Conservation (phyloP, 2,888 invertebrate genomes). For the Allophyes oxyacanthae region DNA sequence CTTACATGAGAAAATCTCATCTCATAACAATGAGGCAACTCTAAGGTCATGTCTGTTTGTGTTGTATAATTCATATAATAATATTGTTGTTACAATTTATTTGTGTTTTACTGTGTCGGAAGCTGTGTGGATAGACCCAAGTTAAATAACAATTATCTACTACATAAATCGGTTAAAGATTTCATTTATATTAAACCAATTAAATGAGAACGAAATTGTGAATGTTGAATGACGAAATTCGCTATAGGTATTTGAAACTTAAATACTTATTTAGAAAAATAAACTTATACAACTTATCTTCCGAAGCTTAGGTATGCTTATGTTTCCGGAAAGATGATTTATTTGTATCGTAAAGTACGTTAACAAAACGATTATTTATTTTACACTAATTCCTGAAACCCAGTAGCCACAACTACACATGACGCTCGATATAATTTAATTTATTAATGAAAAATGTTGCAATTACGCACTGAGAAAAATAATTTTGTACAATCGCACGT, state of each 20-base stretch:
- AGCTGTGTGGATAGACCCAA: too few species aligned
- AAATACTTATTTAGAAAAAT: too few species aligned
- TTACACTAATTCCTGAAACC: slow-evolving; percentile 1
- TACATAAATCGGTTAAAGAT: too few species aligned
- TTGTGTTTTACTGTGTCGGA: slow-evolving; percentile 23
- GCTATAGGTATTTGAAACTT: too few species aligned
- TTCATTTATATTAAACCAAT: too few species aligned
- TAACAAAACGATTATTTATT: neutral
- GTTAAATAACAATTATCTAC: too few species aligned
- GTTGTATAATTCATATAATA: slow-evolving; percentile 53
- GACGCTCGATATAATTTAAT: slow-evolving; percentile 12
- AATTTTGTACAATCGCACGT: slow-evolving; percentile 13
- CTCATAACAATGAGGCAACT: slow-evolving; percentile 66
- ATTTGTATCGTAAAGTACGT: too few species aligned
- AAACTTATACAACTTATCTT: too few species aligned
- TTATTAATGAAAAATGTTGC: slow-evolving; percentile 25
- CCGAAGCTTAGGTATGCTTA: too few species aligned
- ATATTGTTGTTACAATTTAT: slow-evolving; percentile 43
- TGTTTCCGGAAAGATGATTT: too few species aligned
- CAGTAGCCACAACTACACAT: slow-evolving; percentile 5
- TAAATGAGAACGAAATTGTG: neutral
- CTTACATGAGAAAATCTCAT: slow-evolving; percentile 76
- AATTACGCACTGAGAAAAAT: slow-evolving; percentile 37
- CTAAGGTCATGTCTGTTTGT: slow-evolving; percentile 72
- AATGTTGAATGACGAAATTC: too few species aligned